These are phyloP conservation scores for Scytalopus superciliaris DNA, from an alignment of 2,113 vertebrate species.

Conservation along the genomic window DNA sequence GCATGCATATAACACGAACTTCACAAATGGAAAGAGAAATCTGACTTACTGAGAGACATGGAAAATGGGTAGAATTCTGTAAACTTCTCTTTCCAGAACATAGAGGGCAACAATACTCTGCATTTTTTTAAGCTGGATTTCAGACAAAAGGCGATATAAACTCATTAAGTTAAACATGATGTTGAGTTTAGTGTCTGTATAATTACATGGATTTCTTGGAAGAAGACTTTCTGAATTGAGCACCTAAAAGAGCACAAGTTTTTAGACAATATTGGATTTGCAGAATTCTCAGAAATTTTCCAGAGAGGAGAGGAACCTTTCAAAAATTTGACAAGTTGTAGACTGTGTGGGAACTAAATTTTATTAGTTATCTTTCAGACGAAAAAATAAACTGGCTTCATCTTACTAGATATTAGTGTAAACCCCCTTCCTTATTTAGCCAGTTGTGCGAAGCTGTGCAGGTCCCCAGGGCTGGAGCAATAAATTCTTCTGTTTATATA, in stretches of 20 bases:
- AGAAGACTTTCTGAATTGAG: not conserved
- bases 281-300: not conserved
- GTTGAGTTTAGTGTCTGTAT: not conserved
- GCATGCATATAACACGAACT: not conserved
- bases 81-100: not conserved
- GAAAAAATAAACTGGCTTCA: not conserved
- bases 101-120: not conserved
- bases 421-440: not conserved
- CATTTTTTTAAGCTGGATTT: not conserved
- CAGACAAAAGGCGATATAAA: not conserved
- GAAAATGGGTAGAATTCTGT: not conserved
- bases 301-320: not conserved
- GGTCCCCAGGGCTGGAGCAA: not conserved
- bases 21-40: not conserved
- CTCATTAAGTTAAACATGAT: not conserved
- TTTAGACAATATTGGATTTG: not conserved
- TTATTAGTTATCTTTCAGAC: not conserved
- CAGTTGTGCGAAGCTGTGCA: not conserved
- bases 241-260: not conserved
- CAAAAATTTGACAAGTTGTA: not conserved
- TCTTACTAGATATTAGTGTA: not conserved
- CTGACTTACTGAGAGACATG: not conserved
- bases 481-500: not conserved
- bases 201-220: not conserved
- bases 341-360: not conserved